A percentile compares a stretch with the other conserved stretches of the same genome.
These are phyloP conservation scores for Poicephalus meyeri DNA, from an alignment of 2,113 vertebrate genomes.

Conservation along the genomic window DNA sequence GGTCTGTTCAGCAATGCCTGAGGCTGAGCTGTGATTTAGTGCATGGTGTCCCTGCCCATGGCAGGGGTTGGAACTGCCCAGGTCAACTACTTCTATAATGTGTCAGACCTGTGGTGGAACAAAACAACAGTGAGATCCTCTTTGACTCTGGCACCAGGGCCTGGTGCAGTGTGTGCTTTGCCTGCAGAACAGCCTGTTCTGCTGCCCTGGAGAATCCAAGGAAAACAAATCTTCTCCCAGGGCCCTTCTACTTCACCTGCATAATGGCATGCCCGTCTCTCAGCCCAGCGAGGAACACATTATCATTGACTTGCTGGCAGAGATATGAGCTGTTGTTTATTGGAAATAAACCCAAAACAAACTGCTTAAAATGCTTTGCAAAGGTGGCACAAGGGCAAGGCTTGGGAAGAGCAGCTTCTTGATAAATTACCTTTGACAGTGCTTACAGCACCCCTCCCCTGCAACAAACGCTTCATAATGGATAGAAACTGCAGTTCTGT, in stretches of 20 bases:
- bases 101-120: background rate
- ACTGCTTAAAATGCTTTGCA: background rate
- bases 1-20: background rate
- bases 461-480: background rate
- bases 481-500: background rate
- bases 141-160: accelerated
- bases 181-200: background rate
- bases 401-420: background rate
- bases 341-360: background rate
- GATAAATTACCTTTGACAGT: constrained; percentile 18
- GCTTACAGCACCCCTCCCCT: background rate
- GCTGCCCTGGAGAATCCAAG: background rate
- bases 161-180: background rate
- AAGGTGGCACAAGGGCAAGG: background rate
- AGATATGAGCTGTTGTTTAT: background rate
- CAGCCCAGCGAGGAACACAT: background rate
- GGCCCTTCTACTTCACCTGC: background rate
- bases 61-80: accelerated
- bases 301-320: background rate
- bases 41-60: background rate
- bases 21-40: background rate
- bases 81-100: accelerated
- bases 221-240: background rate
- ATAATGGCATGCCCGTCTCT: accelerated
- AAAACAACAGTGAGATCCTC: background rate